phyloP scores from a whole-genome alignment of 2,797 vertebrate species.

The Acrossocheilus fasciatus region DNA sequence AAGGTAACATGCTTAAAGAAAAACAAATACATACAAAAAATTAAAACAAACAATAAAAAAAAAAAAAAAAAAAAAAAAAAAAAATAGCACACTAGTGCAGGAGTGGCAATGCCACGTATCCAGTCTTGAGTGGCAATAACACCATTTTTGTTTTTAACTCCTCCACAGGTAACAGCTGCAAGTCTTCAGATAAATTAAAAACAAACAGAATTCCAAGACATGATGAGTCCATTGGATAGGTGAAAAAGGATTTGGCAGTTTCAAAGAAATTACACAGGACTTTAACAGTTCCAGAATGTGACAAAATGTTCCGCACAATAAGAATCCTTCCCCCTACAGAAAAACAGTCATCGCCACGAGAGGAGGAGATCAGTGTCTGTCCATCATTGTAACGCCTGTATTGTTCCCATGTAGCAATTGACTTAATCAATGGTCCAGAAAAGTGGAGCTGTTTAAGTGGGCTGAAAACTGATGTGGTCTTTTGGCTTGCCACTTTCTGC shows the following conservation, averaged over 20 bases:
- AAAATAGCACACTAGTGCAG: neutral
- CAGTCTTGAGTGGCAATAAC: neutral
- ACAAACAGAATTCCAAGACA: neutral
- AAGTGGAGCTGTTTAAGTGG: constrained; percentile 31
- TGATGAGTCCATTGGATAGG: constrained; percentile 1
- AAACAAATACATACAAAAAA: neutral
- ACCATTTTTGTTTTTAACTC: constrained; percentile 14
- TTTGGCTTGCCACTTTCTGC: constrained; percentile 30
- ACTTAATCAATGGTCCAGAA: constrained; percentile 27
- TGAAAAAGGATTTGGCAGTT: neutral
- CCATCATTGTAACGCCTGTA: constrained; percentile 16
- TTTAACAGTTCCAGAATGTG: neutral
- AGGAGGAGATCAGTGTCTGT: constrained; percentile 12
- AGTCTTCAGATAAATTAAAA: neutral
- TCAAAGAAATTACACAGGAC: constrained; percentile 10
- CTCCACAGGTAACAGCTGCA: neutral
- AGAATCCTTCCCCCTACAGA: constrained; percentile 2
- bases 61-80: neutral
- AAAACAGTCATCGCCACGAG: constrained; percentile 5
- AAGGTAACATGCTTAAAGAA: constrained; percentile 12
- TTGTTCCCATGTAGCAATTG: constrained; percentile 20
- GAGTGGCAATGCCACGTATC: constrained; percentile 3
- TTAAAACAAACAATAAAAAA: neutral
- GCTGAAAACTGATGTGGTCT: constrained; percentile 18
- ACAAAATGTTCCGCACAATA: constrained; percentile 25